Percentiles rank a stretch among this genome's conserved stretches.
phyloP scores from a whole-genome alignment of 1,140 invertebrate genomes.

The Bombus turneri region DNA sequence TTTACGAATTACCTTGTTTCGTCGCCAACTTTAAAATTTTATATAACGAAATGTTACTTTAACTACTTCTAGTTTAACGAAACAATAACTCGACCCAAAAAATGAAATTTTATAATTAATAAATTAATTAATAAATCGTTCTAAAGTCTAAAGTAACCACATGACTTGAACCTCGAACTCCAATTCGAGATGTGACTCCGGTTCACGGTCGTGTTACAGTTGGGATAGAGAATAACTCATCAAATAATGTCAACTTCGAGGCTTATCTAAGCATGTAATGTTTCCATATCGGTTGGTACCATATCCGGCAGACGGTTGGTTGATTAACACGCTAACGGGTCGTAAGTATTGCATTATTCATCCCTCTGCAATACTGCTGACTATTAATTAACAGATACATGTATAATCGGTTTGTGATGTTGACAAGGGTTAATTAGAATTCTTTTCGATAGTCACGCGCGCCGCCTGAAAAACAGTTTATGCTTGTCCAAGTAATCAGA shows the following conservation, averaged over 20 bases:
- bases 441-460: conserved; percentile 51
- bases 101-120: neutral
- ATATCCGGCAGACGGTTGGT: conserved; percentile 30
- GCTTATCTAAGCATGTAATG: conserved; percentile 63
- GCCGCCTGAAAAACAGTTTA: neutral
- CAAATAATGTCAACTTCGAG: conserved; percentile 58
- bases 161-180: neutral
- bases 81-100: neutral
- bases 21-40: neutral
- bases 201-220: neutral
- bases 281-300: conserved; percentile 46
- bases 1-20: neutral
- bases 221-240: conserved; percentile 22
- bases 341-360: conserved; percentile 70
- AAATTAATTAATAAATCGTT: neutral
- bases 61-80: neutral
- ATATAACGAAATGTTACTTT: neutral
- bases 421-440: conserved; percentile 64
- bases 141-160: neutral
- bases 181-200: neutral
- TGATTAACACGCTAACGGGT: conserved; percentile 66
- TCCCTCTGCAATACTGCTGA: conserved; percentile 21
- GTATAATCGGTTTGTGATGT: conserved; percentile 50
- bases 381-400: conserved; percentile 61
- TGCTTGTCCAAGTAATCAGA: too few species aligned